Evolutionary conservation across 2,888 invertebrate species (phyloP).

Genomic region (Pimpla rufipes): DNA sequence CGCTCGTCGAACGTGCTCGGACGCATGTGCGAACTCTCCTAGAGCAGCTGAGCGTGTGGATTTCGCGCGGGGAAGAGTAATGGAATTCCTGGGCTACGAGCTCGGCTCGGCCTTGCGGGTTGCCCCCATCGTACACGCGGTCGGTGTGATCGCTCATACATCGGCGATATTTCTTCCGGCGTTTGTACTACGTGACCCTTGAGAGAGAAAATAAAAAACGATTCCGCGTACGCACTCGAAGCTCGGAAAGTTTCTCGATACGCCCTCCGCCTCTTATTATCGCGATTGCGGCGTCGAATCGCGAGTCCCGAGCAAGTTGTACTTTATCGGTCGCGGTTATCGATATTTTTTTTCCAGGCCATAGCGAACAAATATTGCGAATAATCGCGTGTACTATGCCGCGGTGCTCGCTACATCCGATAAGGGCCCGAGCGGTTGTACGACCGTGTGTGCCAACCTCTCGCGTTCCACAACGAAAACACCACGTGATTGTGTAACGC

Average conservation of each 20-base stretch:
- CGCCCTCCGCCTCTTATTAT: conserved; percentile 27
- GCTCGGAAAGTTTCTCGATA: conserved; percentile 46
- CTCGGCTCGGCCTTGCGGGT: conserved; percentile 50
- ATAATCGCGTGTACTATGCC: conserved; percentile 39
- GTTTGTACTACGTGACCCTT: neutral
- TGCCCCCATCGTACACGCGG: conserved; percentile 10
- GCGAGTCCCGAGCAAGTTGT: conserved; percentile 20
- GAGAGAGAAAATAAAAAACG: neutral
- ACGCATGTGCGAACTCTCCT: conserved; percentile 5
- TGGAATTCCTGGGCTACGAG: conserved; percentile 56
- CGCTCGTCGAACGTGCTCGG: conserved; percentile 11
- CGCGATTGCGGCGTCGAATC: conserved; percentile 54
- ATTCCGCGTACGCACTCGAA: conserved; percentile 35
- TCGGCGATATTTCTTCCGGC: neutral
- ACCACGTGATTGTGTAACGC: conserved; percentile 1
- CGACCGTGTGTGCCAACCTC: conserved; percentile 23
- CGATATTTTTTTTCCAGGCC: conserved; percentile 57
- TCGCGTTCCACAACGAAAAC: conserved; percentile 5
- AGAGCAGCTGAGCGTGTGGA: conserved; percentile 20
- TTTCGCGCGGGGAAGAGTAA: conserved; percentile 52
- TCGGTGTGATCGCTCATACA: neutral
- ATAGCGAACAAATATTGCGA: conserved; percentile 72
- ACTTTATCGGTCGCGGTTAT: conserved; percentile 62
- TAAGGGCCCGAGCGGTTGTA: conserved; percentile 17
- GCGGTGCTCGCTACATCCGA: conserved; percentile 49